Evolutionary conservation across 1,140 invertebrate genomes (phyloP).

Genomic region (Drosophila ambigua): DNA sequence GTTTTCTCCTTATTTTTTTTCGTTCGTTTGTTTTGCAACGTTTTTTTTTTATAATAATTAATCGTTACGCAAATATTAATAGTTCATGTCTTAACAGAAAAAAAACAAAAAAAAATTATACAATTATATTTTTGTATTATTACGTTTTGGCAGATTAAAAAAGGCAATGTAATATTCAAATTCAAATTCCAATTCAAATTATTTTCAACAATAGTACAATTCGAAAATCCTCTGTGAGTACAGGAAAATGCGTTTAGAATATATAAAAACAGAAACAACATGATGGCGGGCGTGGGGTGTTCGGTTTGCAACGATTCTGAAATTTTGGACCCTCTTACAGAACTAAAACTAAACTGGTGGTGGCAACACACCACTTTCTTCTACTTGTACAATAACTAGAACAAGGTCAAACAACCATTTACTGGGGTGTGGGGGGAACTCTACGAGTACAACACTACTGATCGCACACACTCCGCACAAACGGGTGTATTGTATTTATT

Average conservation of each 20-base stretch:
- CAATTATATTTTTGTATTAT: constrained; percentile 41
- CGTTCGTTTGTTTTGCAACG: constrained; percentile 13
- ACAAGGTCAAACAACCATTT: no score
- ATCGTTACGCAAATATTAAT: constrained; percentile 30
- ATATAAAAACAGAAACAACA: constrained; percentile 20
- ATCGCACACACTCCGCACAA: not conserved
- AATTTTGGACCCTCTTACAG: constrained; percentile 39
- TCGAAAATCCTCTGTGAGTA: constrained; percentile 18
- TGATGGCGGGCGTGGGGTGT: not conserved
- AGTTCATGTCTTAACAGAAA: constrained; percentile 31
- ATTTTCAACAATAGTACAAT: constrained; percentile 36
- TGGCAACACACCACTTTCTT: no score
- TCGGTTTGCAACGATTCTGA: not conserved
- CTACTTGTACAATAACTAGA: no score
- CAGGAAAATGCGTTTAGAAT: constrained; percentile 21
- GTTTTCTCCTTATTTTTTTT: constrained; percentile 43
- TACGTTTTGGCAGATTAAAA: constrained; percentile 21
- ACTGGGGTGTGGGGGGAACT: no score
- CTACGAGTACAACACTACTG: no score
- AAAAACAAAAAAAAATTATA: constrained; percentile 22
- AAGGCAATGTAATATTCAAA: not conserved
- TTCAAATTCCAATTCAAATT: no score
- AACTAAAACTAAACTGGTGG: constrained; percentile 26
- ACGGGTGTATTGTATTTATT: not conserved
- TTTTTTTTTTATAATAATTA: no score